Base-by-base conservation (phyloP, 2,888 invertebrate species). In the Stratiomys singularior region DNA sequence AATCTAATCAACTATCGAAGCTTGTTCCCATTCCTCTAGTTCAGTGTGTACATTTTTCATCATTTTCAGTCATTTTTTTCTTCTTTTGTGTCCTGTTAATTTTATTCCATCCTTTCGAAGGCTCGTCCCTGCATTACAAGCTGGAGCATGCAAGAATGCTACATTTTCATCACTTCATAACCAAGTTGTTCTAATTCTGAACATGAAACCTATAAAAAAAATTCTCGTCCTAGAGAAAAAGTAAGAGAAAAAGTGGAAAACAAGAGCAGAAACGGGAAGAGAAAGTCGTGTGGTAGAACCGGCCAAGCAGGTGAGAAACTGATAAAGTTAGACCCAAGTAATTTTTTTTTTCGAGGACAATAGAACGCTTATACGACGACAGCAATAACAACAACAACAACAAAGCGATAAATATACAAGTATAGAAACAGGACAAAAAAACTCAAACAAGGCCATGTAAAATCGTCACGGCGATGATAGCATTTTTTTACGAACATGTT, bases 151-250 rank as follows among this genome's bases (percentile, higher is more conserved):
- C 3, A 52, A 52, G 15, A 52, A 52, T 52, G 37, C 37, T 5
- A 52, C 52, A 52, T 52, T 52, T 52, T 52, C 52, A 15, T 15
- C 52, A 52, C 52, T 52, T 52, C 52, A 52, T 52, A 52, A 52
- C 4, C 52, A 52, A 52, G 52, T 52, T 52, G 52, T 52, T 52
- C 52, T 52, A 52, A 52, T 52, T 52, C 52, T n/a, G 18, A 52
- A 52, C 52, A 52, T 18, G 52, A 52, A 52, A 52, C 52, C 52
- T 18, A 52, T 52, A 52, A 15, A 52, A 52, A n/a, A 37, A 37
- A 37, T 18, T 52, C 15, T 52, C 4, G 52, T 52, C 52, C 3
- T 9, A 15, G 15, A 52, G 15, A n/a, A 52, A 52, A 52, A n/a
- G 52, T 5, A 18, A 52, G 52, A 4, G 15, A n/a, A n/a, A 18